Conservation (phyloP, 2,113 vertebrate genomes). For the Apeltes quadracus region DNA sequence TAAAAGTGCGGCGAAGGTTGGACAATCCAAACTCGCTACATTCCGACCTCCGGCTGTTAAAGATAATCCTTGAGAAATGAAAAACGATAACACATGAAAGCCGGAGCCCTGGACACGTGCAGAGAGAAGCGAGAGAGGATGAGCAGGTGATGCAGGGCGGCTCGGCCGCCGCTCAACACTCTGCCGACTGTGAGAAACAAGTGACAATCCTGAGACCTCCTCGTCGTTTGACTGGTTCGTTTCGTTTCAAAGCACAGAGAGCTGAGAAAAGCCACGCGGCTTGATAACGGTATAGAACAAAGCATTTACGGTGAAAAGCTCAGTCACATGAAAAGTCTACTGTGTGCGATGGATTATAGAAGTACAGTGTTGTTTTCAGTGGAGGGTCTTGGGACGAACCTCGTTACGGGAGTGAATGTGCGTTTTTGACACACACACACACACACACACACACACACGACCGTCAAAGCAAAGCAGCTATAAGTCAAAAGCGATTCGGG, state of each 20-base stretch:
- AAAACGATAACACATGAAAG: background rate
- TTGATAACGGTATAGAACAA: background rate
- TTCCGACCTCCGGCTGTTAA: background rate
- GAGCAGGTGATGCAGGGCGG: constrained; percentile 29
- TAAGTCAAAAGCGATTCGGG: constrained; percentile 38
- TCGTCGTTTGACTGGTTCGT: no score
- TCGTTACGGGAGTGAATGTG: constrained; percentile 12
- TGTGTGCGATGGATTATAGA: background rate
- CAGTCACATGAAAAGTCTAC: constrained; percentile 27
- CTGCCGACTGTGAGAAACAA: constrained; percentile 6
- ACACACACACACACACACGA: constrained; percentile 12
- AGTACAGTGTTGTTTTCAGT: constrained; percentile 18
- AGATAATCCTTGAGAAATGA: background rate
- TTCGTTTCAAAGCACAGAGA: constrained; percentile 10
- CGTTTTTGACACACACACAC: constrained; percentile 5
- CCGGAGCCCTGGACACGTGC: background rate
- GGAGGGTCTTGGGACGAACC: constrained; percentile 1
- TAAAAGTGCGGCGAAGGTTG: background rate
- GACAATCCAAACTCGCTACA: background rate
- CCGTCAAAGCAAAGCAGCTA: constrained; percentile 22
- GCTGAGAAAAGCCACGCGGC: background rate
- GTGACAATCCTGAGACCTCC: no score
- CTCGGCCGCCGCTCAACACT: background rate
- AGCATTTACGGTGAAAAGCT: background rate
- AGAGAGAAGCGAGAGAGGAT: background rate